Evolutionary conservation across 2,888 invertebrate genomes (phyloP).

Genomic region (Noctuana brunneofusca): DNA sequence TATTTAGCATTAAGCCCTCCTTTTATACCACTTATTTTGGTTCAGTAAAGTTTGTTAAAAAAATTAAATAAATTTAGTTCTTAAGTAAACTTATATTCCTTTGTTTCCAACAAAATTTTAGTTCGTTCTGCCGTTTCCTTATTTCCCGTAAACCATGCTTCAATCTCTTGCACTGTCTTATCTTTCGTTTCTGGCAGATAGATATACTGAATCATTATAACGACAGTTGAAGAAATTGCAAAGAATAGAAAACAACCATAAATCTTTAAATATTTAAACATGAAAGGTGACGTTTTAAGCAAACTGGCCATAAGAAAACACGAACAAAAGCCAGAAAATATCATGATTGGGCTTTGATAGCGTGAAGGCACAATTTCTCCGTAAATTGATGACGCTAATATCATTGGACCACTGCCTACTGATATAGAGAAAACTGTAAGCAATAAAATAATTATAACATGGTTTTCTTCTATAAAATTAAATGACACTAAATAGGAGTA

Average conservation of each 20-base stretch:
- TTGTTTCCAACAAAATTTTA: background rate
- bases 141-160: background rate
- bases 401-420: constrained; percentile 53
- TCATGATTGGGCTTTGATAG: background rate
- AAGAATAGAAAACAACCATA: constrained; percentile 43
- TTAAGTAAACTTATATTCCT: too few species aligned
- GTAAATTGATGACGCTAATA: constrained; percentile 47
- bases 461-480: constrained; percentile 40
- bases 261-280: constrained; percentile 37
- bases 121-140: background rate
- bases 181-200: constrained; percentile 1
- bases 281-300: constrained; percentile 37
- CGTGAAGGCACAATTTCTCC: constrained; percentile 47
- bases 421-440: constrained; percentile 51
- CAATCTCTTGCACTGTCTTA: background rate
- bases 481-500: constrained; percentile 41
- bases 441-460: constrained; percentile 47
- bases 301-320: constrained; percentile 24
- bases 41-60: too few species aligned
- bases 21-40: too few species aligned
- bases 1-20: too few species aligned
- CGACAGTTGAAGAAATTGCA: constrained; percentile 34
- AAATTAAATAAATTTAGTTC: too few species aligned
- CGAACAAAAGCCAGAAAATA: background rate
- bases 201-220: constrained; percentile 12